Base-by-base conservation (phyloP, 2,888 invertebrate genomes). In the Taphrorychus bicolor region DNA sequence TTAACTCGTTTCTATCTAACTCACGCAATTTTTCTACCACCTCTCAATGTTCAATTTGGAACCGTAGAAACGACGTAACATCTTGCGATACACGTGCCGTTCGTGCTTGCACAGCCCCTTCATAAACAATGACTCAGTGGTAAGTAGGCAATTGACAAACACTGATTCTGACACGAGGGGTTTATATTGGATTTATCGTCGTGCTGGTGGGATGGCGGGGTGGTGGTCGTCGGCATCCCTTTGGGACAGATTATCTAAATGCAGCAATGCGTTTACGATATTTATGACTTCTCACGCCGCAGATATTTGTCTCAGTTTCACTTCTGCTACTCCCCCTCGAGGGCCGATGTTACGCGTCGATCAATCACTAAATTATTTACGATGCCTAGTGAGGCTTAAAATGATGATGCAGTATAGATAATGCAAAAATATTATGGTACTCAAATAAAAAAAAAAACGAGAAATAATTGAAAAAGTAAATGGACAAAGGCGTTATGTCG, bases 121-220 rank as follows among this genome's bases (percentile, higher is more conserved):
- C 71, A 61, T 74, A 75, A 76, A 76, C 77, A 77, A 77, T 79
- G 79, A 78, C 73, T 78, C 79, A 79, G 78, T 78, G 77, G 74
- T 78, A 78, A 79, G 77, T 75, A 76, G 76, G 74, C 79, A 76
- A 81, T 80, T 82, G 82, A 82, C 81, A 80, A 79, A 81, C 81
- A 82, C 74, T 81, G 82, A 81, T 81, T 82, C 79, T 81, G 82
- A 82, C 82, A 78, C 79, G 61, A 21, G 45, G 61, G 78, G 77
- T 74, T 74, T 74, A 77, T 79, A 79, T 79, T 77, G 78, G 81
- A 81, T 81, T 81, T 81, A 81, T 81, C 75, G 78, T 14, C 23
- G 49, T 59, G n/a, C n/a, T n/a, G n/a, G n/a, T n/a, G n/a, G n/a
- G n/a, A n/a, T n/a, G n/a, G n/a, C n/a, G n/a, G n/a, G n/a, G n/a